Conservation (phyloP, 1,140 invertebrate species). For the Ceratina japonica region DNA sequence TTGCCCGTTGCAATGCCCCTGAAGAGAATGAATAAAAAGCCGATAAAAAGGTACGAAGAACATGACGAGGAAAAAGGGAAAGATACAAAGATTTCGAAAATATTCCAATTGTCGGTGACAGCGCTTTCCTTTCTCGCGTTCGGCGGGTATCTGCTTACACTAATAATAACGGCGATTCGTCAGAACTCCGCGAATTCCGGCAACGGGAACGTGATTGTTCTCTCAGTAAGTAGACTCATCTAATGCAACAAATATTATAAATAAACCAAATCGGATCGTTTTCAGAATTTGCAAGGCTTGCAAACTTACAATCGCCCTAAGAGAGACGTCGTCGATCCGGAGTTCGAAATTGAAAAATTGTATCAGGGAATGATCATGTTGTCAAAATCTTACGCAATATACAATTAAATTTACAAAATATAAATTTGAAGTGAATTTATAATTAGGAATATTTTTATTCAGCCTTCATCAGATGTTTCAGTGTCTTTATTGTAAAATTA, state of each 20-base stretch:
- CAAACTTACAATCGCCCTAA: constrained; percentile 70
- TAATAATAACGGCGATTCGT: constrained; percentile 86
- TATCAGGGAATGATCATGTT: constrained; percentile 76
- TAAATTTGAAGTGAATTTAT: no score
- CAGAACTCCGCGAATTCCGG: constrained; percentile 67
- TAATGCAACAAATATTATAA: background rate
- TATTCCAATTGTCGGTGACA: constrained; percentile 87
- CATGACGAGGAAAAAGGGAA: constrained; percentile 77
- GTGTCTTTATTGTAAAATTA: no score
- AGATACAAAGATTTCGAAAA: constrained; percentile 81
- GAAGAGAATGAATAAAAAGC: constrained; percentile 57
- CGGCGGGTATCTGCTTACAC: constrained; percentile 87
- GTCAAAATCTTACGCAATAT: constrained; percentile 67
- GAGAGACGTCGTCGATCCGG: background rate
- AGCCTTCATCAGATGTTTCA: no score
- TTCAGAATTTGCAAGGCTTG: constrained; percentile 64
- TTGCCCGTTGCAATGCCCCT: constrained; percentile 61
- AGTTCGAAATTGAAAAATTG: constrained; percentile 67
- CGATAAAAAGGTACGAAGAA: constrained; percentile 77
- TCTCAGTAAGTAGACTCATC: constrained; percentile 68
- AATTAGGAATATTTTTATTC: no score
- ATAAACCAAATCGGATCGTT: constrained; percentile 8
- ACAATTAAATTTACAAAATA: constrained; percentile 33
- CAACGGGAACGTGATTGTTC: constrained; percentile 68
- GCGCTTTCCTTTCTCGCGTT: constrained; percentile 88